These are phyloP conservation scores for Cossypha caffra DNA, from an alignment of 2,797 vertebrate genomes.

Conservation along the genomic window DNA sequence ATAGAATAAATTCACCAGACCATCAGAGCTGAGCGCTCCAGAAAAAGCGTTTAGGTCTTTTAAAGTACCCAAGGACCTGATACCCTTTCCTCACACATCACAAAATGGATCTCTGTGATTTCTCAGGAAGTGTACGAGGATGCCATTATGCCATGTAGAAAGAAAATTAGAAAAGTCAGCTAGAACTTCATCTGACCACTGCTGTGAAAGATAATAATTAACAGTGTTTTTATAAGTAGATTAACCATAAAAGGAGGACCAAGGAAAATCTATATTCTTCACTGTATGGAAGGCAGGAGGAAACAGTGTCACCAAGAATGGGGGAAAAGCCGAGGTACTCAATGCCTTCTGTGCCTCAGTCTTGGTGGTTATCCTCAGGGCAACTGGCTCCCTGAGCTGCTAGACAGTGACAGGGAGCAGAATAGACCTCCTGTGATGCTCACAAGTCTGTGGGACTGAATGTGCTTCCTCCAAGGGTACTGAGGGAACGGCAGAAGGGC, in stretches of 20 bases:
- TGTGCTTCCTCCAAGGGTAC: neutral
- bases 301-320: neutral
- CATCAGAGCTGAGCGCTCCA: neutral
- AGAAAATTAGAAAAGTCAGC: neutral
- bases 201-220: neutral
- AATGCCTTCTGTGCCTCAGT: neutral
- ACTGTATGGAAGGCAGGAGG: neutral
- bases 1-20: neutral
- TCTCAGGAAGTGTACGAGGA: neutral
- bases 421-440: fast-evolving
- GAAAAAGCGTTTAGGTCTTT: neutral
- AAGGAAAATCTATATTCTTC: neutral
- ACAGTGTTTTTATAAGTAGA: neutral
- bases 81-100: neutral
- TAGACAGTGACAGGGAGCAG: neutral
- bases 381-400: neutral
- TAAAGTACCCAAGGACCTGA: neutral
- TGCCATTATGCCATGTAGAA: neutral
- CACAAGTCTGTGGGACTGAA: neutral
- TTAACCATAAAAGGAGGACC: neutral
- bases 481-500: neutral
- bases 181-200: neutral
- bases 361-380: neutral
- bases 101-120: neutral
- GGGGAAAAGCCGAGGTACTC: neutral